Evolutionary conservation across 2,888 invertebrate genomes (phyloP).

Genomic region (Ochropacha duplaris): DNA sequence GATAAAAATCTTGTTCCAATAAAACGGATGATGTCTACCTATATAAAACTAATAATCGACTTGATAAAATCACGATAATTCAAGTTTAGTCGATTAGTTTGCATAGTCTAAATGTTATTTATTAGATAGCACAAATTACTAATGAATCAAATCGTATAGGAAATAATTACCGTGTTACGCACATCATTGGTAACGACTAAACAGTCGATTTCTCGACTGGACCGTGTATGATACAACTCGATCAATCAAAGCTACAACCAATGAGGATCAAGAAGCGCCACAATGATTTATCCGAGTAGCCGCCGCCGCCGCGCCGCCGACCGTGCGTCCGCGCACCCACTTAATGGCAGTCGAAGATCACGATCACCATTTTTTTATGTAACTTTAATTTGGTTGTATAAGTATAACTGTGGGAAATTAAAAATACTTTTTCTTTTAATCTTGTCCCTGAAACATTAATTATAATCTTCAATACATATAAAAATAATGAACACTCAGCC

Average conservation of each 20-base stretch:
- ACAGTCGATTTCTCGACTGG: conserved; percentile 32
- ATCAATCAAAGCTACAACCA: conserved; percentile 71
- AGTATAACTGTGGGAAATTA: conserved; percentile 31
- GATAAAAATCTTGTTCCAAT: background rate
- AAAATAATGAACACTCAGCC: too few relatives aligned
- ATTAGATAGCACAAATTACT: background rate
- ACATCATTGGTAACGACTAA: conserved; percentile 20
- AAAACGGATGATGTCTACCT: background rate
- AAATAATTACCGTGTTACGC: conserved; percentile 29
- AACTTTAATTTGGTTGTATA: conserved; percentile 20
- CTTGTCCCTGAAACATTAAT: background rate
- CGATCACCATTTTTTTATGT: conserved; percentile 37
- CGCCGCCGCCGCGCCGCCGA: conserved; percentile 9
- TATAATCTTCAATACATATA: too few relatives aligned
- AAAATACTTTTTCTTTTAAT: background rate
- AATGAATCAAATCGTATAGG: background rate
- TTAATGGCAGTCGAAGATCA: conserved; percentile 38
- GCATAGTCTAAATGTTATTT: background rate
- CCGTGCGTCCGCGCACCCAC: conserved; percentile 39
- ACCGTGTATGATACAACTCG: conserved; percentile 22
- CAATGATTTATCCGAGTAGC: conserved; percentile 65
- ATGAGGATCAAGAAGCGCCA: conserved; percentile 76
- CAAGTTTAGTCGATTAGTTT: background rate
- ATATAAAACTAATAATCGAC: background rate
- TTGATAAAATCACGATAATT: background rate